Evolutionary conservation across 2,113 vertebrate genomes (phyloP).

Genomic region (zebrafish (Danio rerio)): DNA sequence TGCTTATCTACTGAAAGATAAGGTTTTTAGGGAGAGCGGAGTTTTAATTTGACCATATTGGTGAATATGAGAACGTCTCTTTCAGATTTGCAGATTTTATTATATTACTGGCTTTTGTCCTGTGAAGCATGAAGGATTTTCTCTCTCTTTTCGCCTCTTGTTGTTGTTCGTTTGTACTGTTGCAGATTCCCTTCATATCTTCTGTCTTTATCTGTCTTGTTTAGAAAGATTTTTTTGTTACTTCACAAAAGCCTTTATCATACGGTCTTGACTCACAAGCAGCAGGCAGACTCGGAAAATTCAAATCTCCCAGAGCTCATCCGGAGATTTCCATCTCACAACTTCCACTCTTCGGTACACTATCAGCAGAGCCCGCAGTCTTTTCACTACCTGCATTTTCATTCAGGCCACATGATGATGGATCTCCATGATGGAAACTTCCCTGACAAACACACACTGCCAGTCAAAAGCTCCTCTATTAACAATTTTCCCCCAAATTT

Average conservation of each 20-base stretch:
- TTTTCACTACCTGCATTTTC: conserved; percentile 37
- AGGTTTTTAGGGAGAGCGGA: conserved; percentile 66
- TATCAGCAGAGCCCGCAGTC: background rate
- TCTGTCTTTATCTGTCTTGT: conserved; percentile 14
- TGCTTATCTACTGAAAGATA: conserved; percentile 64
- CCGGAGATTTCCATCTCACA: conserved; percentile 13
- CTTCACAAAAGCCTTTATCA: conserved; percentile 28
- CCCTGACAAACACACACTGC: background rate
- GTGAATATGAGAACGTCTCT: conserved; percentile 48
- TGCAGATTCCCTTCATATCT: background rate
- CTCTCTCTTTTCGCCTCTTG: background rate
- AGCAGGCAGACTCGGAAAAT: conserved; percentile 7
- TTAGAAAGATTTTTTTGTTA: conserved; percentile 33
- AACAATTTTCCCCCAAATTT: no score
- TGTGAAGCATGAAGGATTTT: background rate
- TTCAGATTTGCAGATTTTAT: conserved; percentile 43
- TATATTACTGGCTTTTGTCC: conserved; percentile 14
- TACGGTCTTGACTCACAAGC: background rate
- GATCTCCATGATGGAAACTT: background rate
- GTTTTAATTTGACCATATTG: conserved; percentile 61
- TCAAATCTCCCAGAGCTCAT: conserved; percentile 11
- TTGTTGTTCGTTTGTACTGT: background rate
- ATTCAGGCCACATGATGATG: conserved; percentile 9
- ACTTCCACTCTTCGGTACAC: conserved; percentile 13
- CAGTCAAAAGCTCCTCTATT: background rate